A percentile compares a stretch with the other conserved stretches of the same genome.
Conservation (phyloP, 2,113 vertebrate species). For the Corynorhinus townsendii region DNA sequence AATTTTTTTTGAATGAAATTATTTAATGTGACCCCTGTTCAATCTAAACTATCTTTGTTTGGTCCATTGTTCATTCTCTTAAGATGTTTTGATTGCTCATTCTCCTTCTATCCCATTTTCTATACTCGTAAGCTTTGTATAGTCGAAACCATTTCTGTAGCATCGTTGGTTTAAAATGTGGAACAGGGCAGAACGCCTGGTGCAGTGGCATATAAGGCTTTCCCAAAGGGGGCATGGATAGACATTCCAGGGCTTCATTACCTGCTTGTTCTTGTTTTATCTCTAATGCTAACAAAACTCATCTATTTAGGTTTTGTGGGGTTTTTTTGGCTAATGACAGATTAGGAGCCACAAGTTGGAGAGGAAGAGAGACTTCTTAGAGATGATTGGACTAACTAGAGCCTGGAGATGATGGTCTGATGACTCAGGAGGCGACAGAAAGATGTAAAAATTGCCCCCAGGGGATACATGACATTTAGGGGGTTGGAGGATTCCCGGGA, state of each 20-base stretch:
- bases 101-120: neutral
- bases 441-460: neutral
- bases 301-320: neutral
- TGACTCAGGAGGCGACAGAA: neutral
- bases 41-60: neutral
- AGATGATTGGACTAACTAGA: neutral
- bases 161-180: neutral
- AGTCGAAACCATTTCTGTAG: neutral
- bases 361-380: neutral
- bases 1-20: neutral
- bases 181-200: neutral
- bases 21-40: neutral
- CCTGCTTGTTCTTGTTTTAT: neutral
- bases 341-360: neutral
- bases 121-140: neutral
- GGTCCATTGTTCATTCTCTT: neutral
- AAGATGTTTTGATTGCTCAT: neutral
- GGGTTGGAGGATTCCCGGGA: neutral
- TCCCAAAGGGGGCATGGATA: neutral
- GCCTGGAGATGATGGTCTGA: neutral
- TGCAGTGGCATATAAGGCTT: neutral
- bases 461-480: neutral
- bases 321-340: neutral
- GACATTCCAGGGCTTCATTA: neutral
- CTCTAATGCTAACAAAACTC: neutral